Conservation (phyloP, 2,113 vertebrate species). For the Epinephelus lanceolatus region DNA sequence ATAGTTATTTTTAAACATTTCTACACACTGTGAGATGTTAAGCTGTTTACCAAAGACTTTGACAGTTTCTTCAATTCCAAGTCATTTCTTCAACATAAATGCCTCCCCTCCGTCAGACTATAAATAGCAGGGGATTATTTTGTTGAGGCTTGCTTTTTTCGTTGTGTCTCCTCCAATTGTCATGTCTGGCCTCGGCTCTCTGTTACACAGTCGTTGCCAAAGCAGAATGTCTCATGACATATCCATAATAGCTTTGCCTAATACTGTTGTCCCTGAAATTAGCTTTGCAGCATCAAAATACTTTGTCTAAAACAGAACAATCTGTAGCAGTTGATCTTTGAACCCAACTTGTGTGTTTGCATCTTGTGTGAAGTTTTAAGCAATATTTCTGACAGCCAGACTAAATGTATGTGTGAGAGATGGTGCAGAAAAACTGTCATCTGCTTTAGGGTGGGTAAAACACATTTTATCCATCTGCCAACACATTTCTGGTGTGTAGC, state of each 20-base stretch:
- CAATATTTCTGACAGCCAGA: not conserved
- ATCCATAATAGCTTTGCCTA: conserved; percentile 52
- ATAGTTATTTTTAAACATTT: conserved; percentile 59
- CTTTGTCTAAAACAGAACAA: conserved; percentile 20
- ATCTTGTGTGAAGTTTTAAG: conserved; percentile 3
- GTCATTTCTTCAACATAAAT: conserved; percentile 50
- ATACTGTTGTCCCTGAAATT: conserved; percentile 62
- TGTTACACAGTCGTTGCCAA: conserved; percentile 40
- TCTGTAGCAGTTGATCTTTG: conserved; percentile 29
- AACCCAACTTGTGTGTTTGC: conserved; percentile 4
- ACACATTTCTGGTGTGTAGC: conserved; percentile 27
- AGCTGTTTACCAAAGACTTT: conserved; percentile 69
- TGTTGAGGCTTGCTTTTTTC: conserved; percentile 33
- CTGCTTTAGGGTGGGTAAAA: not conserved
- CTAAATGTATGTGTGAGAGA: not conserved
- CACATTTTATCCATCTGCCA: conserved; percentile 24
- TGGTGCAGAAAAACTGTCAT: not conserved
- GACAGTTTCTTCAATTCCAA: conserved; percentile 53
- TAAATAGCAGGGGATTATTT: conserved; percentile 60
- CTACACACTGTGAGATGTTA: conserved; percentile 59
- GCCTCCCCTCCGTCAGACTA: conserved; percentile 21
- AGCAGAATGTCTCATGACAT: conserved; percentile 61
- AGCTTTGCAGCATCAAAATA: conserved; percentile 43
- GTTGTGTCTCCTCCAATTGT: conserved; percentile 49
- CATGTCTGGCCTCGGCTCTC: conserved; percentile 55